Base-by-base conservation (phyloP, 2,113 vertebrate species). In the Gadus chalcogrammus region DNA sequence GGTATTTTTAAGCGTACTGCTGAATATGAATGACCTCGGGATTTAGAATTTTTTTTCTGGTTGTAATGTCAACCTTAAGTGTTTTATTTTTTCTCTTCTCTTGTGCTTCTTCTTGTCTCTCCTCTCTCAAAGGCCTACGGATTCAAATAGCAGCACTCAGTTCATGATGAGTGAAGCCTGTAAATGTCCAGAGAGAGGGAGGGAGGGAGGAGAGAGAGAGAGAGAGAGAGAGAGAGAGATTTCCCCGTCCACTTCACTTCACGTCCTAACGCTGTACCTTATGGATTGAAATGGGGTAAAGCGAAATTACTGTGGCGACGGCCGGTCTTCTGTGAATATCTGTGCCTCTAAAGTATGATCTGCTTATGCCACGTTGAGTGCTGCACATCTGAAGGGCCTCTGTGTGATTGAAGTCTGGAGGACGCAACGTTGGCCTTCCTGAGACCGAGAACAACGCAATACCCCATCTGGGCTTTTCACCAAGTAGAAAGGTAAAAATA, bases 21-120 rank as follows among this genome's bases (percentile, higher is more conserved):
- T 24, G 24, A 24, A 24, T 24, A 35, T 7, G 31, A 35, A 35
- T 35, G 31, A 35, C 31, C 31, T 35, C 6, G 31, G 31, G 31
- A 35, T 35, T 1, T 2, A 35, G 31, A 35, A 6, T 35, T 35
- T 5, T 35, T 5, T 35, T 35, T 35, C 62, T 52, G 70, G 6
- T 81, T 85, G 82, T 84, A 78, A 78, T 67, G 70, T 80, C 72
- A 76, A 79, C 20, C 81, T 83, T 87, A 86, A 88, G 79, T 84
- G 84, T 63, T 79, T 75, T 35, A 2, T 35, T 35, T 80, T 84
- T 53, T 24, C 24, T 24, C 24, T 24, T 24, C 4, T 35, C 31
- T 4, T 7, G 31, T 35, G 31, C 31, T 7, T 35, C 31, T 35
- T 35, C 31, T 35, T 35, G 31, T 7, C 31, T 35, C 31, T 35